These are phyloP conservation scores for Datnioides undecimradiatus DNA, from an alignment of 2,113 vertebrate genomes.

Conservation along the genomic window DNA sequence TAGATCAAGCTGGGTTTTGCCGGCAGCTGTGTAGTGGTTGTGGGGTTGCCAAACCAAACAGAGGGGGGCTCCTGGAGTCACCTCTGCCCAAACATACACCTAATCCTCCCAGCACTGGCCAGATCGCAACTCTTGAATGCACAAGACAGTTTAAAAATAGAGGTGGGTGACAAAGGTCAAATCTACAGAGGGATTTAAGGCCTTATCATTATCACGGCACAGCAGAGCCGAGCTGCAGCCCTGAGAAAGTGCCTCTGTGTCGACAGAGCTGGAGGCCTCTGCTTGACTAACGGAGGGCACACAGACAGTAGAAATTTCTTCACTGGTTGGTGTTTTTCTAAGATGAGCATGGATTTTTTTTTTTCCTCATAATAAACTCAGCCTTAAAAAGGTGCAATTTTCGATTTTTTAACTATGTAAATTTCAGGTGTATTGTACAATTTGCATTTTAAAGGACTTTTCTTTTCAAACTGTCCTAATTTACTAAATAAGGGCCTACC, in stretches of 20 bases:
- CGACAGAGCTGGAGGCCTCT: slow-evolving; percentile 46
- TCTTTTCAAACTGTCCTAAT: neutral
- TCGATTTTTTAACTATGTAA: neutral
- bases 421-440: neutral
- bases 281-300: slow-evolving; percentile 50
- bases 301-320: neutral
- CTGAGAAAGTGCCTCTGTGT: slow-evolving; percentile 71
- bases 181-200: slow-evolving; percentile 83
- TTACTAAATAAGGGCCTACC: neutral
- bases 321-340: neutral
- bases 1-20: slow-evolving; percentile 71
- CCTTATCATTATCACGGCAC: slow-evolving; percentile 83
- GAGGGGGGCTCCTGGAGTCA: slow-evolving; percentile 71
- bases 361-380: neutral
- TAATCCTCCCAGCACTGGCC: slow-evolving; percentile 72
- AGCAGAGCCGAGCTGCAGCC: slow-evolving; percentile 61
- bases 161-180: slow-evolving; percentile 78
- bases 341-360: neutral
- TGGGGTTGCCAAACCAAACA: slow-evolving; percentile 79
- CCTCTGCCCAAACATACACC: slow-evolving; percentile 81
- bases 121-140: slow-evolving; percentile 63
- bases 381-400: neutral
- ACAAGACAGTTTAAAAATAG: slow-evolving; percentile 81
- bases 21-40: slow-evolving; percentile 69
- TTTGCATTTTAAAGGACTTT: neutral